A percentile compares a stretch with the other conserved stretches of the same genome.
Conservation (phyloP, 2,113 vertebrate genomes). For the Centropristis striata region DNA sequence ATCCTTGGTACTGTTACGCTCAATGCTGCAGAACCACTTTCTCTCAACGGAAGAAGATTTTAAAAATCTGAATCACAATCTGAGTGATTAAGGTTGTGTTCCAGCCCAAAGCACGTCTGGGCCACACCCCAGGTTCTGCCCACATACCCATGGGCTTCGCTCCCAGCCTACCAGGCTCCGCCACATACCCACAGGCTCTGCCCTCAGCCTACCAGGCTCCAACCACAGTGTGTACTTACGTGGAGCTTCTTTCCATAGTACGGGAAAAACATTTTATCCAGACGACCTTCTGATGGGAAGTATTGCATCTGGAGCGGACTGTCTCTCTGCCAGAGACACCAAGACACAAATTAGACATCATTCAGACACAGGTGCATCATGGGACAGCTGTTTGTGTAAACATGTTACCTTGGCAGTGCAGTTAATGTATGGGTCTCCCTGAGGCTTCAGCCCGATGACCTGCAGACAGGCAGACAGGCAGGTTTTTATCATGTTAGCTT, state of each 20-base stretch:
- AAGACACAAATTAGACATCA: not conserved
- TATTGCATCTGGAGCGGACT: slow-evolving; percentile 81
- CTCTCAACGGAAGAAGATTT: no score
- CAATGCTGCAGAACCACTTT: no score
- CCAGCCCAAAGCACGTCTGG: no score
- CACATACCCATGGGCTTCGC: no score
- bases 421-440: slow-evolving; percentile 80
- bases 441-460: slow-evolving; percentile 82
- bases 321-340: slow-evolving; percentile 81
- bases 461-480: slow-evolving; percentile 38
- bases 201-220: no score
- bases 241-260: slow-evolving; percentile 94
- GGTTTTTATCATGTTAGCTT: no score
- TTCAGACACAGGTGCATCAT: not conserved
- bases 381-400: not conserved
- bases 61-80: no score
- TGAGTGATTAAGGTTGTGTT: no score
- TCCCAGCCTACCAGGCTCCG: no score
- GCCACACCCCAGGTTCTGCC: no score
- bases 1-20: no score
- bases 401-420: slow-evolving; percentile 79
- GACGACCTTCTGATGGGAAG: slow-evolving; percentile 85
- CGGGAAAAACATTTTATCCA: slow-evolving; percentile 95
- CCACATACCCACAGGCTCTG: no score
- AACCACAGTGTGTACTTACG: slow-evolving; percentile 86